Conservation (phyloP, 2,888 invertebrate species). For the Drosophila neutralis region DNA sequence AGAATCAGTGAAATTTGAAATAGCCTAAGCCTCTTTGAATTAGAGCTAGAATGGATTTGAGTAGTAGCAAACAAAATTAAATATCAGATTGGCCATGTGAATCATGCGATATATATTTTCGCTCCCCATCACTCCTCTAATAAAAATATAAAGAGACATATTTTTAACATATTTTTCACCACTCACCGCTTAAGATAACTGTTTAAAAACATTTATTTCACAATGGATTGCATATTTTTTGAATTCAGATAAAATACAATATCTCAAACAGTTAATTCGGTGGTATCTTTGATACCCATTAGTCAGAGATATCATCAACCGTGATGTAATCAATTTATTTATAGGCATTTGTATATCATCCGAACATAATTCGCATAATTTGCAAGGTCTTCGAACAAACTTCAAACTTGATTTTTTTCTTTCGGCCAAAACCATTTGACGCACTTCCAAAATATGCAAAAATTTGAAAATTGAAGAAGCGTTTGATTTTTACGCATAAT, state of each 20-base stretch:
- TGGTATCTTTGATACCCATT: not conserved
- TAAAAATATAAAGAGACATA: not conserved
- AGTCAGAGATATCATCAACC: constrained; percentile 5
- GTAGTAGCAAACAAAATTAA: not conserved
- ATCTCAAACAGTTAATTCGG: not conserved
- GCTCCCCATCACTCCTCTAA: fast-evolving
- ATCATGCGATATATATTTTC: not conserved
- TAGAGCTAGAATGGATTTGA: not conserved
- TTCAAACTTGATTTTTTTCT: constrained; percentile 40
- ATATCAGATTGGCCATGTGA: not conserved
- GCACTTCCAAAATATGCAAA: constrained; percentile 14
- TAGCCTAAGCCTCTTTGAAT: not conserved
- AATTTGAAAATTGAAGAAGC: constrained; percentile 3
- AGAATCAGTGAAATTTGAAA: not conserved
- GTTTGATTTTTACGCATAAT: constrained; percentile 7
- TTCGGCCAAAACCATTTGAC: constrained; percentile 15
- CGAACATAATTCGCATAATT: constrained; percentile 46
- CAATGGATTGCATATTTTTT: not conserved
- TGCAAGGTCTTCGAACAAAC: constrained; percentile 55
- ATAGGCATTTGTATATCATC: constrained; percentile 31
- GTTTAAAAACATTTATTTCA: too few species aligned
- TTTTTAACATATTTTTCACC: not conserved
- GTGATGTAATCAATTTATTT: constrained; percentile 35
- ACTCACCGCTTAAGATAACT: too few species aligned
- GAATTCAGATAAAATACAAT: not conserved